Conservation (phyloP, 1,140 invertebrate species). For the Chironomus striatipennis region DNA sequence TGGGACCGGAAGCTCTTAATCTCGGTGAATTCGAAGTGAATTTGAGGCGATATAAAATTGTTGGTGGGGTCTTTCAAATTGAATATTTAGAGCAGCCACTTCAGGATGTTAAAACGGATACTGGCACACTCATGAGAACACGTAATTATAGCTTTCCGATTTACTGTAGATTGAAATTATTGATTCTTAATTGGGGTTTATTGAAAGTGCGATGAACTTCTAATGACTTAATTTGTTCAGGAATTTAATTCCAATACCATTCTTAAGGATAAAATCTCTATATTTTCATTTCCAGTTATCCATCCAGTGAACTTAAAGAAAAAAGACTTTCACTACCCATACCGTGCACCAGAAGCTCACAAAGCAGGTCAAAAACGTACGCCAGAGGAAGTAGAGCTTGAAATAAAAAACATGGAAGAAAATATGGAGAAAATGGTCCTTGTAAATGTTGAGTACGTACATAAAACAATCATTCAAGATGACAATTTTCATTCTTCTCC, state of each 20-base stretch:
- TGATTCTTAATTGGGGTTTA: not conserved
- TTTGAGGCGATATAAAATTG: constrained; percentile 52
- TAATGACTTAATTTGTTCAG: too few relatives aligned
- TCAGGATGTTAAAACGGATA: constrained; percentile 45
- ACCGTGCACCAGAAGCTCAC: constrained; percentile 55
- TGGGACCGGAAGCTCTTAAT: constrained; percentile 35
- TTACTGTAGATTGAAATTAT: not conserved
- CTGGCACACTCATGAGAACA: constrained; percentile 35
- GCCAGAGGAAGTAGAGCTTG: constrained; percentile 71
- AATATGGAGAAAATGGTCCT: constrained; percentile 63
- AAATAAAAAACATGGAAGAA: constrained; percentile 62
- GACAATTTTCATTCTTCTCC: constrained; percentile 2
- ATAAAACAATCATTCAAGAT: too few relatives aligned
- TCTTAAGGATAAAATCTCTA: too few relatives aligned
- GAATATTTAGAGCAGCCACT: constrained; percentile 56
- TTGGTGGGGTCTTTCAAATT: constrained; percentile 55
- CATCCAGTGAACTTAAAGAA: constrained; percentile 54
- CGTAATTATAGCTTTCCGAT: constrained; percentile 27
- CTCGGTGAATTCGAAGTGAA: constrained; percentile 50
- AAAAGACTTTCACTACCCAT: constrained; percentile 58
- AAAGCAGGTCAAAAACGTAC: constrained; percentile 55
- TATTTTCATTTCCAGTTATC: constrained; percentile 46
- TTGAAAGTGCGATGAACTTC: not conserved
- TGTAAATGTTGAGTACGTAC: constrained; percentile 58
- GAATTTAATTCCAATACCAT: too few relatives aligned